Base-by-base conservation (phyloP, 2,888 invertebrate genomes). In the Drosophila cognata region DNA sequence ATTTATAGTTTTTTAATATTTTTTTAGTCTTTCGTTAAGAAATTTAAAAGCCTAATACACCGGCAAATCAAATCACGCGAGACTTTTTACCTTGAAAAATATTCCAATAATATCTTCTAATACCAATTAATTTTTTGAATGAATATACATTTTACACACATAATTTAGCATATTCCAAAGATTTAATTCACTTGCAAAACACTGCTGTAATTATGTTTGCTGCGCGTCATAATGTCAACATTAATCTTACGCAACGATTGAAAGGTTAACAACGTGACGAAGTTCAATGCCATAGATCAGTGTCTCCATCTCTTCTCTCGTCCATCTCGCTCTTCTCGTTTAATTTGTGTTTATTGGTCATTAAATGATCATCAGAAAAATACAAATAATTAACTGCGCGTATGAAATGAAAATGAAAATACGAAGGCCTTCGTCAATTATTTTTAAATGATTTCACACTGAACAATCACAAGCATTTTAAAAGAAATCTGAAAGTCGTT, bases 261-360 rank as follows among this genome's bases (percentile, higher is more conserved):
- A 70, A 61, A 74, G 60, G 62, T 64, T 58, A 58, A 58, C 53
- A 68, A 43, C 46, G 46, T 38, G 29, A 35, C 48, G 21, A 70
- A 79, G 79, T 79, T 78, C 79, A 78, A 79, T 78, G 77, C 61
- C 74, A 71, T 29, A 74, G 66, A 66, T 74, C 62, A 63, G 35
- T 16, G 36, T 67, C 46, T 79, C 46, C 8, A 7, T 18, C 10
- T 55, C n/a, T 16, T 25, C 3, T 13, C 31, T 52, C 36, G 18
- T 13, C 16, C 53, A 21, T 18, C 41, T 59, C 28, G 36, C 35
- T 52, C 6, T n/a, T 41, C 5, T 41, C 16, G 13, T 46, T 50
- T 55, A 61, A 38, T 46, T 55, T 29, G 16, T 41, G 25, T 61
- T 58, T 46, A 71, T 57, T 67, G 59, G 33, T 33, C 38, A 52